A percentile compares a stretch with the other conserved stretches of the same genome.
Conservation (phyloP, 2,113 vertebrate species). For the pig (Sus scrofa) region DNA sequence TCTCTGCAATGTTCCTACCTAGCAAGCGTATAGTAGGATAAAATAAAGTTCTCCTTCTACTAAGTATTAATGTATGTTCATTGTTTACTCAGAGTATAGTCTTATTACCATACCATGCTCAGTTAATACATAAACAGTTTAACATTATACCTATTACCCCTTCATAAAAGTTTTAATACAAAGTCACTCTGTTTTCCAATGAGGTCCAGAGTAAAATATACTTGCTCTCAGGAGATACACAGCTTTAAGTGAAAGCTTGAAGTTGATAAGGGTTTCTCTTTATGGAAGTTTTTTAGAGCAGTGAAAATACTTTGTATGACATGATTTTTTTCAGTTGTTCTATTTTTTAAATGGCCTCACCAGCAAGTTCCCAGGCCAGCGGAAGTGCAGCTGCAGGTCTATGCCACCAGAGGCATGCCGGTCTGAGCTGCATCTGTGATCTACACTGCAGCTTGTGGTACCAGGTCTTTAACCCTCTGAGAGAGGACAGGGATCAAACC, state of each 20-base stretch:
- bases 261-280: not conserved
- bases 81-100: not conserved
- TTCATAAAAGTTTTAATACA: slow-evolving; percentile 14
- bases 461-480: too few relatives aligned
- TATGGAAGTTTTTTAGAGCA: too few relatives aligned
- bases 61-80: not conserved
- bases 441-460: too few relatives aligned
- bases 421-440: too few relatives aligned
- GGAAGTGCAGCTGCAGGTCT: too few relatives aligned
- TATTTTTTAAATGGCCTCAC: too few relatives aligned
- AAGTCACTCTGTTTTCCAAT: slow-evolving; percentile 19
- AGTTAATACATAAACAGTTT: slow-evolving; percentile 48
- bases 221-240: not conserved
- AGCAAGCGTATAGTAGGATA: not conserved
- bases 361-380: too few relatives aligned
- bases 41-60: slow-evolving; percentile 4
- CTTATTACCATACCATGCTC: not conserved
- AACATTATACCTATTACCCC: not conserved
- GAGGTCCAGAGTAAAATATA: not conserved
- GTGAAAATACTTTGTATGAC: too few relatives aligned
- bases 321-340: too few relatives aligned
- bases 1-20: not conserved
- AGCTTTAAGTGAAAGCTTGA: not conserved
- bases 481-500: too few relatives aligned
- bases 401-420: too few relatives aligned